These are phyloP conservation scores for Drosophila mojavensis DNA, from an alignment of 1,140 invertebrate species.

Conservation along the genomic window DNA sequence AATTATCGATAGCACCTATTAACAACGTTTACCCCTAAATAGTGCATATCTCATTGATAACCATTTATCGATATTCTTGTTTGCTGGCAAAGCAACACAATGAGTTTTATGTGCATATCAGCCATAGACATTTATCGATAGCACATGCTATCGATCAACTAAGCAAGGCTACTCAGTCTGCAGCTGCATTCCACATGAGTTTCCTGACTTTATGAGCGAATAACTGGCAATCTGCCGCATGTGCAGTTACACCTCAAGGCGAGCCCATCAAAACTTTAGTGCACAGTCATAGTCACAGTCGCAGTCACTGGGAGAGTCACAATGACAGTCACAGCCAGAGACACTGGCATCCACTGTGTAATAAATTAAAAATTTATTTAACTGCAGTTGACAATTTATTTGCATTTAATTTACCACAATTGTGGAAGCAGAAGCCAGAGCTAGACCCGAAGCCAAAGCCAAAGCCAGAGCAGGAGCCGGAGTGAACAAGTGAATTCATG, in stretches of 20 bases:
- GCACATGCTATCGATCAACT: background rate
- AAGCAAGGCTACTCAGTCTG: background rate
- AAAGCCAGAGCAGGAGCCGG: conserved; percentile 6
- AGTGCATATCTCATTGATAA: too few relatives aligned
- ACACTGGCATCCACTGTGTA: conserved; percentile 28
- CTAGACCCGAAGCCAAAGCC: conserved; percentile 2
- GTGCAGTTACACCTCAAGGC: conserved; percentile 11
- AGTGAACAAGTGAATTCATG: background rate
- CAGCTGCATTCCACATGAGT: background rate
- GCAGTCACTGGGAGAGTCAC: conserved; percentile 6
- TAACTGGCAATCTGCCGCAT: background rate
- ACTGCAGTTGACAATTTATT: conserved; percentile 81
- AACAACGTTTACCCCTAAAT: too few relatives aligned
- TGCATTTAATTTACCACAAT: conserved; percentile 79
- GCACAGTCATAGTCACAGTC: conserved; percentile 2
- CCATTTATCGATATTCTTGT: too few relatives aligned
- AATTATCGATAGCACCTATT: too few relatives aligned
- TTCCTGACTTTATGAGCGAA: background rate
- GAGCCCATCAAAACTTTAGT: too few relatives aligned
- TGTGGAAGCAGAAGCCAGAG: conserved; percentile 22
- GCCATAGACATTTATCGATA: background rate
- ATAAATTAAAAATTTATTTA: conserved; percentile 82
- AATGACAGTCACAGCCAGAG: conserved; percentile 14
- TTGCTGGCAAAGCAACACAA: too few relatives aligned
- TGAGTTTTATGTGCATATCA: too few relatives aligned